Evolutionary conservation across 2,797 vertebrate genomes (phyloP), one percentile per base, ranked within the genome.

Genomic region (Pogoniulus pusillus): DNA sequence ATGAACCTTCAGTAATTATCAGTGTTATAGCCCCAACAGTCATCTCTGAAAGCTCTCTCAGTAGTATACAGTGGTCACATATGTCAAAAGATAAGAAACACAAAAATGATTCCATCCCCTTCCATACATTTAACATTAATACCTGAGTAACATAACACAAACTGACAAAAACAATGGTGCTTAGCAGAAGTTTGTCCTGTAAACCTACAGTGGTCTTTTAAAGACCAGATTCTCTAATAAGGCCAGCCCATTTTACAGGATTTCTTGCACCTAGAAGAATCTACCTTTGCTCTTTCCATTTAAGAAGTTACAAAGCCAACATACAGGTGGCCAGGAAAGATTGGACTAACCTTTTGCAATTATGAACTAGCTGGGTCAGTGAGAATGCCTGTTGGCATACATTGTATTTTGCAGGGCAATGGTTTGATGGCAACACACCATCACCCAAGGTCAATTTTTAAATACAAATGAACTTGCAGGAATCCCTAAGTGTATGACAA

Each of bases 281-380:
- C 62, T 79, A 10, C 69, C 59, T 92, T 78, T 80, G 26, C 75
- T 92, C 58, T 91, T 93, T 90, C 58, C 39, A 70, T 85, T 87
- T 78, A 69, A 19, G 32, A 91, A 92, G 63, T 74, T 87, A 59
- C 79, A 92, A 93, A 91, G 73, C n/a, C 62, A 85, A 35, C 73
- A 55, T 69, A 43, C 89, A 91, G 91, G 93, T 95, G 94, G 90
- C 27, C 91, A 90, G 91, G 90, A 96, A 94, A 79, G 79, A 70
- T 71, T 79, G 74, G 88, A 90, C 95, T 93, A 86, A 92, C 80
- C 65, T 89, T 89, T 93, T 53, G 59, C 60, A 92, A 77, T 78
- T 89, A 75, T 80, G 43, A 87, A 76, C 66, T 92, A 37, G 49
- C 62, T 78, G 71, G 81, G 77, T 82, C 87, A 68, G 16, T 70